A percentile compares a stretch with the other conserved stretches of the same genome.
phyloP scores from a whole-genome alignment of 2,888 invertebrate species.

The Xestia rhomboidea region DNA sequence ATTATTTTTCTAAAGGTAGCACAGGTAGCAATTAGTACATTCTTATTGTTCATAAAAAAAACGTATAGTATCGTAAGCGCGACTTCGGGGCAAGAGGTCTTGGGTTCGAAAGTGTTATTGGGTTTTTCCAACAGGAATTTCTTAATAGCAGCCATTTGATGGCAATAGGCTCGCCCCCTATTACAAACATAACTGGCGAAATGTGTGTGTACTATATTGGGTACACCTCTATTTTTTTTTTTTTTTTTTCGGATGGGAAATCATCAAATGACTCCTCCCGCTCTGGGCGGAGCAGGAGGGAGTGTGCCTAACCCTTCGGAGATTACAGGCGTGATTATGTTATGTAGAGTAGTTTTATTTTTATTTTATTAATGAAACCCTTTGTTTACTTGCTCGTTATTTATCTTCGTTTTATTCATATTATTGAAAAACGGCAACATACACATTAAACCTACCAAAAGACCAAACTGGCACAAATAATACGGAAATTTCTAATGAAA shows the following conservation, averaged over 20 bases:
- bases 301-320: neutral
- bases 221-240: no score
- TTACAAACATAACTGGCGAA: no score
- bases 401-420: neutral
- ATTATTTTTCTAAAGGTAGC: neutral
- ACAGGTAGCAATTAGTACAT: neutral
- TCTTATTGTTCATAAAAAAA: neutral
- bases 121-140: no score
- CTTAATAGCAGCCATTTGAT: no score
- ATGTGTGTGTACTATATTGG: no score
- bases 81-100: no score
- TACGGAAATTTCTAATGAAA: constrained; percentile 43
- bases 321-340: neutral
- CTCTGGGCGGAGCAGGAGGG: no score
- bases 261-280: no score
- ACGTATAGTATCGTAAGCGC: no score
- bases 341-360: neutral
- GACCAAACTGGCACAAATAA: neutral
- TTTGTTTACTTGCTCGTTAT: neutral
- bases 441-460: neutral
- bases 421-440: neutral
- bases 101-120: no score
- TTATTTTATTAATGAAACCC: neutral
- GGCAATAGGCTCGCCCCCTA: no score
- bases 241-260: no score